Base-by-base conservation (phyloP, 2,797 vertebrate species). In the Limosa lapponica region DNA sequence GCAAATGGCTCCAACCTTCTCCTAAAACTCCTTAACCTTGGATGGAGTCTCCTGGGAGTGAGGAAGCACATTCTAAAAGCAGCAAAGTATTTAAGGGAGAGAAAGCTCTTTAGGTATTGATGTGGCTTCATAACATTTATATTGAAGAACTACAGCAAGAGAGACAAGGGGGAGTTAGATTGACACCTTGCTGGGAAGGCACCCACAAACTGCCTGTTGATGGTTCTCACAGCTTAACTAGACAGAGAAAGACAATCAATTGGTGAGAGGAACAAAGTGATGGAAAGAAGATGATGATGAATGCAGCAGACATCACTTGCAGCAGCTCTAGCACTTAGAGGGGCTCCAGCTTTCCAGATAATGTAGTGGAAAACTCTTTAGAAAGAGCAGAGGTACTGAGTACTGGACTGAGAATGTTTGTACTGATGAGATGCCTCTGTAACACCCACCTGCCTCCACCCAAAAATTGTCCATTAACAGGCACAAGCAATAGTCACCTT, bases 51-150 rank as follows among this genome's bases (percentile, higher is more conserved):
- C 41, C 37, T 51, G 66, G 54, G 61, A 62, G 28, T 1, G 1
- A 90, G 20, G 83, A 93, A 84, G 22, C 36, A 74, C 20, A 69
- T 75, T 79, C 80, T 66, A 91, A 70, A 91, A 93, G 20, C 39
- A 87, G 80, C 49, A 83, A 83, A 79, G 58, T 39, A 44, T 59
- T 91, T 27, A 54, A 43, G 13, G 66, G 59, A 59, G 34, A 58
- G 62, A 79, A 95, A 82, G 36, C 39, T 87, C 55, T 79, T 89
- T 15, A 87, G 70, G 48, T 39, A 66, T 28, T 85, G 66, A 15
- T 77, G 17, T 48, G 67, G 69, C 74, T 95, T 93, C 64, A 34
- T 59, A 91, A 95, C 44, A 64, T 92, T 89, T 92, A 34, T 43
- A 62, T 43, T 44, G 51, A 79, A 85, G 66, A 14, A 2, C 61